Percentiles rank a stretch among this genome's conserved stretches.
These are phyloP conservation scores for Bombus vancouverensis DNA, from an alignment of 1,140 invertebrate genomes.

Conservation along the genomic window DNA sequence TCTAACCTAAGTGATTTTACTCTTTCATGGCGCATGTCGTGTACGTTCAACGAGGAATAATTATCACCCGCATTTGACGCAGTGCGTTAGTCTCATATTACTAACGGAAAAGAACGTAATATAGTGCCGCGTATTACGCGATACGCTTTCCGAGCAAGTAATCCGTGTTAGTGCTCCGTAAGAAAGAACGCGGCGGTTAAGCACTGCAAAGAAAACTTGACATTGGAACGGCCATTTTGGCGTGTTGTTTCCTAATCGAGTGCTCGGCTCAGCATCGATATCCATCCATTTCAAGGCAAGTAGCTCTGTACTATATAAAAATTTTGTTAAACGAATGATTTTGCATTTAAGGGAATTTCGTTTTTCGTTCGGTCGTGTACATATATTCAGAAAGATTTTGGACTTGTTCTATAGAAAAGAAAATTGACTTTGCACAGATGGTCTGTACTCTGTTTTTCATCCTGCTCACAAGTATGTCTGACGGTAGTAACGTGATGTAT, in stretches of 20 bases:
- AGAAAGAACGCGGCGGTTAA: constrained; percentile 55
- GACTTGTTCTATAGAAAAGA: background rate
- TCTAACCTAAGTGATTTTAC: constrained; percentile 56
- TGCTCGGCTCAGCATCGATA: constrained; percentile 73
- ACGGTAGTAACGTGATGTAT: background rate
- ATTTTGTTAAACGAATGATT: background rate
- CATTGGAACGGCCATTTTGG: constrained; percentile 81
- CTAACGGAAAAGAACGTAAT: constrained; percentile 59
- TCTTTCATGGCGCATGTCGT: constrained; percentile 68
- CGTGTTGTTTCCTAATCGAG: constrained; percentile 77
- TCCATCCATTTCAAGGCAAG: constrained; percentile 78
- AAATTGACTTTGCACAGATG: constrained; percentile 31
- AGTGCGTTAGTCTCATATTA: constrained; percentile 75
- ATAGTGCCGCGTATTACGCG: constrained; percentile 57
- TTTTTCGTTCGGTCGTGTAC: background rate
- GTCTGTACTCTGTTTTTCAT: constrained; percentile 23
- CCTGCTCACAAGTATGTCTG: constrained; percentile 24
- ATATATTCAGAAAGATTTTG: background rate
- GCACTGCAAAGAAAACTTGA: constrained; percentile 72
- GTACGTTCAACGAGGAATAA: constrained; percentile 70
- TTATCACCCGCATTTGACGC: constrained; percentile 75
- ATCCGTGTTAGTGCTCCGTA: constrained; percentile 51
- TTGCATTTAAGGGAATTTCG: background rate
- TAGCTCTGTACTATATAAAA: constrained; percentile 1
- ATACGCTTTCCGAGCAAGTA: constrained; percentile 51